Percentiles rank a stretch among this genome's conserved stretches.
phyloP scores from a whole-genome alignment of 2,888 invertebrate species.

The Sphaeridia pumilis region DNA sequence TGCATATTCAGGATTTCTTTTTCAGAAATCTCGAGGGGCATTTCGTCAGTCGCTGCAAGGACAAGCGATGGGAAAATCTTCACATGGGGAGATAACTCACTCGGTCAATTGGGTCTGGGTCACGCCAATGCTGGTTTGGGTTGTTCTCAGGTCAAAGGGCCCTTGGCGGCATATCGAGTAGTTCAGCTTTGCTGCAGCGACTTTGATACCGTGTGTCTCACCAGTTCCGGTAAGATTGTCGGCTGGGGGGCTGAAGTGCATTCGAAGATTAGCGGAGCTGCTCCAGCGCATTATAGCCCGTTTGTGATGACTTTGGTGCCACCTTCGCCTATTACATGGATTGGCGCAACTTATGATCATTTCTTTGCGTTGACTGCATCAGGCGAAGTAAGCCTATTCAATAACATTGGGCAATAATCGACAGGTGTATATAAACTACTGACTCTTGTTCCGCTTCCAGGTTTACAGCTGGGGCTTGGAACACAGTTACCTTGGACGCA shows the following conservation, averaged over 20 bases:
- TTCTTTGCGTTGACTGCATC: background rate
- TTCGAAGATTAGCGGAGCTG: no score
- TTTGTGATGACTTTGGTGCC: no score
- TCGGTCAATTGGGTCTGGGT: background rate
- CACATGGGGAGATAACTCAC: background rate
- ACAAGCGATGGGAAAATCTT: background rate
- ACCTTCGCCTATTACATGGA: background rate
- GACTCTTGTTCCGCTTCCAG: background rate
- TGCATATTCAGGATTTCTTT: no score
- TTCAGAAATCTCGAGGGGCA: no score
- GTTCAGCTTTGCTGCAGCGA: no score
- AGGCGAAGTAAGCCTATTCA: background rate
- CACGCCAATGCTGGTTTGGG: background rate
- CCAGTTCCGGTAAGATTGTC: no score
- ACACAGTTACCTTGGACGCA: background rate
- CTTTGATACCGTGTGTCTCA: no score
- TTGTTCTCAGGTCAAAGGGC: no score
- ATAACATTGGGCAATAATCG: background rate
- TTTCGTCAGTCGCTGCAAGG: no score
- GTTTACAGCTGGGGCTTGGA: background rate
- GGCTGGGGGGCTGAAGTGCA: no score
- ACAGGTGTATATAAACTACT: background rate
- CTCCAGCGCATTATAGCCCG: no score
- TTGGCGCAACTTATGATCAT: background rate
- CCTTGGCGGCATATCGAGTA: no score